These are phyloP conservation scores for Amphiura filiformis DNA, from an alignment of 35 echinoderm and acorn worm genomes.

Conservation along the genomic window DNA sequence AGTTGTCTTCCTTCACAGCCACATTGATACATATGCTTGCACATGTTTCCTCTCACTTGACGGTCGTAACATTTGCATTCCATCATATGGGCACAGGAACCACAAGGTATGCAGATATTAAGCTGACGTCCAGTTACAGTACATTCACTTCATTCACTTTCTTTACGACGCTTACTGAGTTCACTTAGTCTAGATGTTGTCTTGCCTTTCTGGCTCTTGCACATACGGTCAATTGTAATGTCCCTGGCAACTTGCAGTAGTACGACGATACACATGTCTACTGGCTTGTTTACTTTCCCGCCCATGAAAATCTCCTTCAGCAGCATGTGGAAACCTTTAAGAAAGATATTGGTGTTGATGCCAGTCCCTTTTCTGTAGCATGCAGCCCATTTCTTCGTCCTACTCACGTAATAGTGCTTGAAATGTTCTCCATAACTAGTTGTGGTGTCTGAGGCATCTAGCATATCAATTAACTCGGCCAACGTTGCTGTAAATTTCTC, in stretches of 20 bases:
- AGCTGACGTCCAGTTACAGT: too few relatives aligned
- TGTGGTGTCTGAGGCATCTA: conserved; percentile 6
- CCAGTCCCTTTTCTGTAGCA: neutral
- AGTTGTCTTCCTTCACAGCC: too few relatives aligned
- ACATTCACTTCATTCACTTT: too few relatives aligned
- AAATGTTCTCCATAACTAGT: neutral
- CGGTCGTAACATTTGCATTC: neutral
- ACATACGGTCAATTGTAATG: too few relatives aligned
- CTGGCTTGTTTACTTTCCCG: conserved; percentile 24
- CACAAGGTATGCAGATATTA: neutral
- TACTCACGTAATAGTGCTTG: neutral
- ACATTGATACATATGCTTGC: too few relatives aligned
- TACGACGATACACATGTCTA: neutral
- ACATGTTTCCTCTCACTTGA: neutral
- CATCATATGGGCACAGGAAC: too few relatives aligned
- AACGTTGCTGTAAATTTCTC: neutral
- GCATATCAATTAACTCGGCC: neutral
- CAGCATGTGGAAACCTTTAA: neutral
- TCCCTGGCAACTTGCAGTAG: neutral
- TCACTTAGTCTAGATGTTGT: neutral
- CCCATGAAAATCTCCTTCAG: neutral
- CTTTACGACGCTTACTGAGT: neutral
- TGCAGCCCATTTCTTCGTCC: conserved; percentile 17
- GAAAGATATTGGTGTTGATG: conserved; percentile 14
- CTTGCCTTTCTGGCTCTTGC: neutral